Evolutionary conservation across 2,888 invertebrate species (phyloP), one percentile per base, ranked within the genome.

Genomic region (Alviniconcha strummeri): DNA sequence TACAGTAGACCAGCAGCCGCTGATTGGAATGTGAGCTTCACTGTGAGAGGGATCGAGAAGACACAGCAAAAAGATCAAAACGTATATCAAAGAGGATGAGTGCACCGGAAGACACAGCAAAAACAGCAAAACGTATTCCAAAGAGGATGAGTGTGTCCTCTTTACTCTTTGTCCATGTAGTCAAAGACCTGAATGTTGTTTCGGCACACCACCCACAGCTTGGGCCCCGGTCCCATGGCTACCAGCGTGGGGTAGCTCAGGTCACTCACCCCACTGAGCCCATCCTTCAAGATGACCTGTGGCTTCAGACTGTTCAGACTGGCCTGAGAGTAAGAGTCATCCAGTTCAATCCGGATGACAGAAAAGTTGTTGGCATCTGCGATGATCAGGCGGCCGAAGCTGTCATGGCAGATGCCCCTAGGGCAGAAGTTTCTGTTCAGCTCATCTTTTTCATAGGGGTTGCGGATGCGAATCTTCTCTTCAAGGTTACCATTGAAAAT

Each of bases 381-480:
- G 3, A 90, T 88, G 17, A 90, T 88, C 84, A 90, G 88, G 57
- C 89, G 88, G 69, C 90, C 90, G 81, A 87, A 89, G 54, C 85
- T 87, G 82, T 90, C 90, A 79, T 89, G 90, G 72, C 89, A 88
- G 79, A 90, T 87, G 11, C 90, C 90, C 71, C 89, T 88, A 52
- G 90, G 89, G 57, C 67, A 75, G 67, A 80, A 79, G 17, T 57
- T 79, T 80, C 75, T 72, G 79, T 74, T 69, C 72, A 79, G 56
- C 17, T 69, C 76, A 5, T 13, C 72, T 7, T 54, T 64, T 54
- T 52, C 67, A 74, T 78, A 77, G 0, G 76, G 76, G 76, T 77
- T 80, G 76, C 36, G 60, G 55, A 76, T 56, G 76, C 52, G 36
- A 15, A 56, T 19, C 64, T 80, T 82, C 55, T n/a, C 57, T 36